These are phyloP conservation scores for Miniopterus natalensis DNA, from an alignment of 2,113 vertebrate genomes.

Conservation along the genomic window DNA sequence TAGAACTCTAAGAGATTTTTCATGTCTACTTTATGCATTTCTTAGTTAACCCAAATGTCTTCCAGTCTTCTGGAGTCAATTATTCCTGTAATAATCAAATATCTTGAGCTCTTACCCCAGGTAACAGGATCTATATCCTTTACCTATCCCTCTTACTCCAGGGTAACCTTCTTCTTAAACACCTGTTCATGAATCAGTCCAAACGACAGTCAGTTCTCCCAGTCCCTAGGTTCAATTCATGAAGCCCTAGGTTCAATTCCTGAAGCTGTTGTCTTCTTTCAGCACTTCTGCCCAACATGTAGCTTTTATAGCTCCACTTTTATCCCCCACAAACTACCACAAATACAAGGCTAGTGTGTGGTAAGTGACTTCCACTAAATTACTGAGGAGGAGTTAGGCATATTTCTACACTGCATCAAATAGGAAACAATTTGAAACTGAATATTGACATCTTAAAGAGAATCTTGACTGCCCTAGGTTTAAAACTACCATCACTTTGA, in stretches of 20 bases:
- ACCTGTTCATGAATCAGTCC: neutral
- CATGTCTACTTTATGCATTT: slow-evolving; percentile 32
- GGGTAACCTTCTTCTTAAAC: neutral
- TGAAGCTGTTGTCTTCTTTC: neutral
- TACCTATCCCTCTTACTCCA: neutral
- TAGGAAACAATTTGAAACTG: slow-evolving; percentile 13
- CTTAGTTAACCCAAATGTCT: neutral
- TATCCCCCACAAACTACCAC: neutral
- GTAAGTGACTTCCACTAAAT: neutral
- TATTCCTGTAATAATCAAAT: slow-evolving; percentile 30
- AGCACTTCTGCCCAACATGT: neutral
- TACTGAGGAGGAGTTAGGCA: neutral
- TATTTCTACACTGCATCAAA: neutral
- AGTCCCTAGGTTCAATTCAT: neutral
- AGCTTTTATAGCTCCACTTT: neutral
- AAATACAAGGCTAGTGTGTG: neutral
- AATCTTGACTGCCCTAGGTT: neutral
- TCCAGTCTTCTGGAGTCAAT: neutral
- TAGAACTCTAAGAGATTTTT: slow-evolving; percentile 35
- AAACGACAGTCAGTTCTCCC: neutral
- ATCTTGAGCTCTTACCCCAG: neutral
- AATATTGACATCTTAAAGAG: slow-evolving; percentile 11
- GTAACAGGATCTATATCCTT: neutral
- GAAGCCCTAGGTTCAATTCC: neutral
- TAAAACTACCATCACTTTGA: neutral